Percentiles rank a stretch among this genome's conserved stretches.
phyloP scores from a whole-genome alignment of 2,797 vertebrate genomes.

The Dermochelys coriacea region DNA sequence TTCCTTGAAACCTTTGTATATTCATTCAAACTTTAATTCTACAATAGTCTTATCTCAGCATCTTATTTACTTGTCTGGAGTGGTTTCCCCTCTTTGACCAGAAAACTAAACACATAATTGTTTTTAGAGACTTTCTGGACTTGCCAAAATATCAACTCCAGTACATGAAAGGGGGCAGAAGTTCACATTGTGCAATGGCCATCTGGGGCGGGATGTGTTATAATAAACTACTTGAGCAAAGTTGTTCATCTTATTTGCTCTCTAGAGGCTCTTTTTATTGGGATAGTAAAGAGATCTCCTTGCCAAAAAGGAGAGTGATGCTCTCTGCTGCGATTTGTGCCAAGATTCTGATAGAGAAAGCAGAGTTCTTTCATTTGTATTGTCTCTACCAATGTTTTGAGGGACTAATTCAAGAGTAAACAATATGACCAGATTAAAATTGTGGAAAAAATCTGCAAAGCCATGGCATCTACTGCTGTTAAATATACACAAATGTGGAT shows the following conservation, averaged over 20 bases:
- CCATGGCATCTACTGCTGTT: background rate
- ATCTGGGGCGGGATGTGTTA: slow-evolving; percentile 48
- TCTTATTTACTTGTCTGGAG: slow-evolving; percentile 58
- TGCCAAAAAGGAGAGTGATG: slow-evolving; percentile 56
- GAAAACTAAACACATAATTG: slow-evolving; percentile 68
- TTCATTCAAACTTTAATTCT: slow-evolving; percentile 57
- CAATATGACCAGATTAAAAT: background rate
- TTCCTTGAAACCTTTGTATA: slow-evolving; percentile 52
- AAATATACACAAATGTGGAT: background rate
- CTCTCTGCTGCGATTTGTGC: background rate
- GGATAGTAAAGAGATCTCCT: slow-evolving; percentile 62
- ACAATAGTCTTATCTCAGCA: slow-evolving; percentile 56
- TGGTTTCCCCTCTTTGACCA: slow-evolving; percentile 54
- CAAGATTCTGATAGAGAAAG: slow-evolving; percentile 45
- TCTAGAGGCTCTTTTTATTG: slow-evolving; percentile 65
- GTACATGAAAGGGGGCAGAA: slow-evolving; percentile 43
- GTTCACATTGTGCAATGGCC: slow-evolving; percentile 68
- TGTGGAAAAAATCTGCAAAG: background rate
- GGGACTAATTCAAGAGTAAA: background rate
- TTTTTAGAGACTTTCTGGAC: slow-evolving; percentile 59
- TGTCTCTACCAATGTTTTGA: background rate
- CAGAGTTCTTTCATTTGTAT: slow-evolving; percentile 3
- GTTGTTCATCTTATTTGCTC: slow-evolving; percentile 58
- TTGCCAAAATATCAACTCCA: slow-evolving; percentile 73
- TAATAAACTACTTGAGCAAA: slow-evolving; percentile 54